phyloP scores from a whole-genome alignment of 2,888 invertebrate genomes.

The Phortica okadai region DNA sequence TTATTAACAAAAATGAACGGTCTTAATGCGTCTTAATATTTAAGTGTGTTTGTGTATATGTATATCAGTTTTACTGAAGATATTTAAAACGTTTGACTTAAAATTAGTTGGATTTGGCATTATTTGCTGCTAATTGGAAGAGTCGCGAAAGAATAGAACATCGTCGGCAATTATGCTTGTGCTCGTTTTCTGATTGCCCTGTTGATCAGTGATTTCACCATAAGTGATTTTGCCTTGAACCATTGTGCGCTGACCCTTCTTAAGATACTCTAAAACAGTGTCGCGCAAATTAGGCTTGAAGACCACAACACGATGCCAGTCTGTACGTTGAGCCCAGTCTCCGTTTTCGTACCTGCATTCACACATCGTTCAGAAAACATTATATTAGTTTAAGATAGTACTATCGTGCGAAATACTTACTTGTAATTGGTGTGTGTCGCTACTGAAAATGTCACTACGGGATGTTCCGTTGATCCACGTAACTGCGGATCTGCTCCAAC shows the following conservation, averaged over 20 bases:
- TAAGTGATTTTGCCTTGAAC: slow-evolving; percentile 90
- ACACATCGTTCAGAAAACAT: background rate
- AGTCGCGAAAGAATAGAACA: slow-evolving; percentile 85
- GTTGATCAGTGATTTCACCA: slow-evolving; percentile 88
- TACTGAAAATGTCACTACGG: slow-evolving; percentile 91
- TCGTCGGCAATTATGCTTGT: slow-evolving; percentile 92
- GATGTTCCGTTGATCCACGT: slow-evolving; percentile 88
- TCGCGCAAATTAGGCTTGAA: slow-evolving; percentile 91
- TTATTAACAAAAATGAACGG: too few relatives aligned
- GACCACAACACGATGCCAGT: slow-evolving; percentile 93
- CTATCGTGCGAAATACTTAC: slow-evolving; percentile 61
- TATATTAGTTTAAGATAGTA: background rate
- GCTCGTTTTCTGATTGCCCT: slow-evolving; percentile 84
- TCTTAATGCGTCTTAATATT: too few relatives aligned
- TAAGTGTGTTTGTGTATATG: background rate
- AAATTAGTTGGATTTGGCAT: slow-evolving; percentile 38
- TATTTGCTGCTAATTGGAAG: slow-evolving; percentile 52
- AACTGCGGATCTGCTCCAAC: slow-evolving; percentile 93
- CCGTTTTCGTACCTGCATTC: slow-evolving; percentile 82
- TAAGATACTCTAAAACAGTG: slow-evolving; percentile 85
- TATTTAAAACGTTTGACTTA: slow-evolving; percentile 56
- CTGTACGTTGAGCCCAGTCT: slow-evolving; percentile 89
- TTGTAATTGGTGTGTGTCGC: slow-evolving; percentile 93
- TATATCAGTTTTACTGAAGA: background rate
- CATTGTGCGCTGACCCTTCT: slow-evolving; percentile 91